Base-by-base conservation (phyloP, 2,888 invertebrate genomes). In the Polymixis flavicincta region DNA sequence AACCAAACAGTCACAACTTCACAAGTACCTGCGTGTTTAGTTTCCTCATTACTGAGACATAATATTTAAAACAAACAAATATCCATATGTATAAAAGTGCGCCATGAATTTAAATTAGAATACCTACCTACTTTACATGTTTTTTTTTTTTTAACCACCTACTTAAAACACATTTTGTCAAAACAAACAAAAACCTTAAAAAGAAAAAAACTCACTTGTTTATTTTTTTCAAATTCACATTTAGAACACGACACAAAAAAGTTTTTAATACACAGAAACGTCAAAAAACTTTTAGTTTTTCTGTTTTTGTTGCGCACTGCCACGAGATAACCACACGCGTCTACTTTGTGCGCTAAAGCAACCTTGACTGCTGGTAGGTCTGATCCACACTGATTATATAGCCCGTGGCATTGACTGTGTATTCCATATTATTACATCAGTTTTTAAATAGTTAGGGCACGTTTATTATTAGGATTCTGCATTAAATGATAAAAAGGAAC, bases 351-450 rank as follows among this genome's bases (percentile, higher is more conserved):
- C 32, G 17, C 6, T 45, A 8, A 9, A 7, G 5, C 3, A 63
- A 25, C 55, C 55, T 63, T 63, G 45, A 79, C 79, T 77, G 61
- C 9, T 13, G n/a, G 17, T 28, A 11, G n/a, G n/a, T 22, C 4
- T 42, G 11, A 70, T 32, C 54, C 17, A 71, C n/a, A 32, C 54
- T 45, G 78, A 57, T 55, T 65, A 54, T 32, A 72, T 50, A 63
- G 50, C 42, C 42, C n/a, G 8, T 57, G 11, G 3, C 64, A 75
- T 75, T 52, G 64, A 57, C 42, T 42, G 6, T 22, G 8, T 45
- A n/a, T 32, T 32, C 52, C 50, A 0, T 45, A 17, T 0, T 65
- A 45, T 55, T 78, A 54, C n/a, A 72, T 64, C 60, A 60, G 52
- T 28, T 66, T 48, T 28, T 28, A 6, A 32, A 52, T 22, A 22